Percentiles rank a stretch among this genome's conserved stretches.
Evolutionary conservation across 2,888 invertebrate species (phyloP).

Genomic region (Antheraea assamensis): DNA sequence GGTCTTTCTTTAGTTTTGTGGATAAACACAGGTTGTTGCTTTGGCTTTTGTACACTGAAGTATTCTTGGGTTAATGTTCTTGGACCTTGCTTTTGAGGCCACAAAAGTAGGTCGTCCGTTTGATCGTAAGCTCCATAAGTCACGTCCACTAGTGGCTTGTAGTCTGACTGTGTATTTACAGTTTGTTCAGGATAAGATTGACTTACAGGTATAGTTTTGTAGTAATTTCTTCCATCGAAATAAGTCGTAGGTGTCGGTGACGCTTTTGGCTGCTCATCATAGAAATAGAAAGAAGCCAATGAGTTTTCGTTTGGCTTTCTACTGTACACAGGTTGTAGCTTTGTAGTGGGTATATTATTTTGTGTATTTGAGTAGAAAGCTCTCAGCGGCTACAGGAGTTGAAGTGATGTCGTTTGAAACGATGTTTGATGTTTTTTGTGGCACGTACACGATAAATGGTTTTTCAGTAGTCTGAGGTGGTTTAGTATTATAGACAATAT

Average conservation of each 20-base stretch:
- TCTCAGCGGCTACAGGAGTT: constrained; percentile 84
- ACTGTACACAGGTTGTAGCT: constrained; percentile 75
- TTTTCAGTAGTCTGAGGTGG: constrained; percentile 71
- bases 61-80: constrained; percentile 78
- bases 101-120: constrained; percentile 71
- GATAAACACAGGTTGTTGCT: constrained; percentile 63
- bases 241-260: constrained; percentile 81
- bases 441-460: constrained; percentile 78
- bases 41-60: constrained; percentile 77
- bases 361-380: constrained; percentile 83
- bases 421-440: constrained; percentile 61
- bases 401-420: constrained; percentile 75
- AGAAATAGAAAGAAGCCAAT: constrained; percentile 85
- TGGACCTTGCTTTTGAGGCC: constrained; percentile 79
- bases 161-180: constrained; percentile 60
- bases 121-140: constrained; percentile 74
- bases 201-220: constrained; percentile 64
- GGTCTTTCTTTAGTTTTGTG: constrained; percentile 70
- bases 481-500: constrained; percentile 69
- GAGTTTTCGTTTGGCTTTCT: constrained; percentile 71
- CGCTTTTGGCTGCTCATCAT: constrained; percentile 83
- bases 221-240: constrained; percentile 74
- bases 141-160: constrained; percentile 66
- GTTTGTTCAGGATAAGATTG: constrained; percentile 54
- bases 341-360: constrained; percentile 79